phyloP scores from a whole-genome alignment of 1,140 invertebrate species.

The Camponotus pennsylvanicus region DNA sequence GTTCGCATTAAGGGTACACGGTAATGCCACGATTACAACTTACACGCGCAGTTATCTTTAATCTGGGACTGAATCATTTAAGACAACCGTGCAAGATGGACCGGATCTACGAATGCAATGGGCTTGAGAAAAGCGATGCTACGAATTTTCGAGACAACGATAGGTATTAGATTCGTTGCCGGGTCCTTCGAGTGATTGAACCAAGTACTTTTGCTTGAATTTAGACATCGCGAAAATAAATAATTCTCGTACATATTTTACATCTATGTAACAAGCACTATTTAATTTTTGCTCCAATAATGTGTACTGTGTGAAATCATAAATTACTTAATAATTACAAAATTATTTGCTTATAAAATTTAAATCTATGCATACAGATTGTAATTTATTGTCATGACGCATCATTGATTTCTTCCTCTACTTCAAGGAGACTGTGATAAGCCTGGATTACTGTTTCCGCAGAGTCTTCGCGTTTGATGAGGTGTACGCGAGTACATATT shows the following conservation, averaged over 20 bases:
- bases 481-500: slow-evolving; percentile 53
- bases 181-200: neutral
- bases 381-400: neutral
- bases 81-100: slow-evolving; percentile 28
- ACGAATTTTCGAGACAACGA: slow-evolving; percentile 30
- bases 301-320: neutral
- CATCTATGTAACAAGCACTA: no score
- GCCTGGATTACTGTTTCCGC: slow-evolving; percentile 12
- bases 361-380: neutral
- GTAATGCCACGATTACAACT: slow-evolving; percentile 63
- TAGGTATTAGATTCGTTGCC: neutral
- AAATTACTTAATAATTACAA: neutral
- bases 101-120: slow-evolving; percentile 33
- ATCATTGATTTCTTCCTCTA: neutral
- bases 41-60: slow-evolving; percentile 52
- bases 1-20: slow-evolving; percentile 62
- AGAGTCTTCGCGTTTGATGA: slow-evolving; percentile 27
- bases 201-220: neutral
- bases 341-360: neutral
- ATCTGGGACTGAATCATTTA: slow-evolving; percentile 58
- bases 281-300: neutral
- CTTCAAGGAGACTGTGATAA: slow-evolving; percentile 9
- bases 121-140: neutral
- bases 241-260: neutral
- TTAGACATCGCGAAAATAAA: neutral